Base-by-base conservation (phyloP, 2,797 vertebrate species). In the Halcyon badia region DNA sequence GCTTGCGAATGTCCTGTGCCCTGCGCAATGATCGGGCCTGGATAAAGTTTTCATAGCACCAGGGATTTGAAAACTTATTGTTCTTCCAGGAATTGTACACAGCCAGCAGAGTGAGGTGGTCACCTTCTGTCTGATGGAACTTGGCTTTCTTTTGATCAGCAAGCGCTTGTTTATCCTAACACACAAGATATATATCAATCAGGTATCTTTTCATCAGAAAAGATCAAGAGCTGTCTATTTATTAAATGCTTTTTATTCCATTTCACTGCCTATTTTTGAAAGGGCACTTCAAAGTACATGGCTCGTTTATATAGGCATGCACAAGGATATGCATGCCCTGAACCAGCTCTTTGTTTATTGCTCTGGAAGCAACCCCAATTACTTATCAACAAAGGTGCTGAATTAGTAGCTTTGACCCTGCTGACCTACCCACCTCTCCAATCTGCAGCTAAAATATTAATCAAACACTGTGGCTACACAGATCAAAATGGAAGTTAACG, bases 61-160 rank as follows among this genome's bases (percentile, higher is more conserved):
- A 99, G 10, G 99, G 99, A 97, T 99, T 99, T 92, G 99, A 99
- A 97, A 99, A 99, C 96, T 99, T 99, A 94, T 99, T 99, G 93
- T 99, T 99, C 97, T 99, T 99, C 99, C 99, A 99, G 76, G 99
- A 99, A 96, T 99, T 99, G 97, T 99, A 99, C 51, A 99, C 99
- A 1, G 99, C 99, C 97, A 99, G 97, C 87, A 99, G 97, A 4
- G 99, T 99, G 87, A 99, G 99, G 94, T 99, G 99, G 90, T 99
- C 99, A 5, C 99, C 99, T 97, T 99, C 99, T 1, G 99, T 99
- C 72, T 99, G 99, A 97, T 99, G 99, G 97, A 99, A 99, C 97
- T 99, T 99, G 20, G 99, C 99, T 94, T 99, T 99, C 98, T 99
- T 99, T 96, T 99, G 99, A 97, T 99, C 99, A 12, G 99, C 99